A percentile compares a stretch with the other conserved stretches of the same genome.
Conservation (phyloP, 2,797 vertebrate species). For the Melanotaenia parkinsoni region DNA sequence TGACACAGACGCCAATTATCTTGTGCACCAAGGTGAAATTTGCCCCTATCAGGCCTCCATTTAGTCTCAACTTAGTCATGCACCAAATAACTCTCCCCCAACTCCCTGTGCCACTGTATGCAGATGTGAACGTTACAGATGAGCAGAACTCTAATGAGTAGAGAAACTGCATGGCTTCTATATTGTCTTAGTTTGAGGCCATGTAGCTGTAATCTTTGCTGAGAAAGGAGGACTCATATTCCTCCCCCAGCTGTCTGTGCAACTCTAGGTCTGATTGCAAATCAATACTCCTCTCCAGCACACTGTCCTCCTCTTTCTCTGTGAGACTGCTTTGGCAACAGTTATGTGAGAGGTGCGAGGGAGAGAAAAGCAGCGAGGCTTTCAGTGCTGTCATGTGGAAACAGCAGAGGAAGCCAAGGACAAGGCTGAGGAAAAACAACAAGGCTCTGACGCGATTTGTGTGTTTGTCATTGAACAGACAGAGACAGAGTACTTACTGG, state of each 20-base stretch:
- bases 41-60: conserved; percentile 14
- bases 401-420: conserved; percentile 59
- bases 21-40: conserved; percentile 26
- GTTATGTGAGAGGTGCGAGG: conserved; percentile 54
- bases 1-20: conserved; percentile 26
- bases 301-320: conserved; percentile 33
- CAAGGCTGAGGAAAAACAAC: conserved; percentile 45
- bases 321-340: conserved; percentile 55
- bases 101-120: conserved; percentile 12
- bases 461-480: conserved; percentile 51
- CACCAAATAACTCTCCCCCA: conserved; percentile 24
- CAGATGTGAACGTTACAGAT: conserved; percentile 3
- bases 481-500: conserved; percentile 49
- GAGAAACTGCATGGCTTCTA: neutral
- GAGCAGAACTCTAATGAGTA: neutral
- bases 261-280: conserved; percentile 46
- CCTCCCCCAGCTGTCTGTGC: conserved; percentile 11
- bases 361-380: conserved; percentile 52
- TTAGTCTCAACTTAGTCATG: conserved; percentile 27
- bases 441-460: conserved; percentile 42
- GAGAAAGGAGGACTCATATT: conserved; percentile 32
- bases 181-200: neutral
- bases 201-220: conserved; percentile 9
- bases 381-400: conserved; percentile 70
- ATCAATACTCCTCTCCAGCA: conserved; percentile 63